phyloP scores from a whole-genome alignment of 2,797 vertebrate genomes.

The Pipistrellus kuhlii region DNA sequence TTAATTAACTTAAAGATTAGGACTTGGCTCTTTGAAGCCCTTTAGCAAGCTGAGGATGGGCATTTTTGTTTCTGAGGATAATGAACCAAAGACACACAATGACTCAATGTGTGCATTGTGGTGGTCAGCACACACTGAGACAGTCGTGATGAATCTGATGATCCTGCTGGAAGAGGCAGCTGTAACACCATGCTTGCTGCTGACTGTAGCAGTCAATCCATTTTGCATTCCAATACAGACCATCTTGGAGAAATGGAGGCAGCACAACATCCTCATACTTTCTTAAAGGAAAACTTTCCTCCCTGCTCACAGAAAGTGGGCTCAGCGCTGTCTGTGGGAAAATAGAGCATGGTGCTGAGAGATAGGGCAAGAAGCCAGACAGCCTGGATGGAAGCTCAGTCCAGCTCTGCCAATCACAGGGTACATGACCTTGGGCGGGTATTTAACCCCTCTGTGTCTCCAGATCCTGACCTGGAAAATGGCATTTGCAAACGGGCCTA shows the following conservation, averaged over 20 bases:
- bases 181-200: not conserved
- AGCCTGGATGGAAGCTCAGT: not conserved
- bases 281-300: not conserved
- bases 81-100: not conserved
- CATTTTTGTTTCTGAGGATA: not conserved
- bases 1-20: not conserved
- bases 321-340: not conserved
- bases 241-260: not conserved
- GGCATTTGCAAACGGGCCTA: not conserved
- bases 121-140: fast-evolving
- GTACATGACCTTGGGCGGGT: not conserved
- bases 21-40: not conserved
- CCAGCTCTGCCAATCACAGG: not conserved
- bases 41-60: not conserved
- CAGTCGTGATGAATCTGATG: too few species aligned
- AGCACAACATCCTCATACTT: not conserved
- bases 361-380: not conserved
- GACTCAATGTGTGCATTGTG: fast-evolving
- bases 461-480: not conserved
- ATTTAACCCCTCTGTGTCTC: not conserved
- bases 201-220: not conserved
- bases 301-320: not conserved
- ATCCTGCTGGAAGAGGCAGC: not conserved
- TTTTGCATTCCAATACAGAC: not conserved
- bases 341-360: not conserved